These are phyloP conservation scores for Aspidiotus destructor DNA, from an alignment of 2,888 invertebrate genomes.

Conservation along the genomic window DNA sequence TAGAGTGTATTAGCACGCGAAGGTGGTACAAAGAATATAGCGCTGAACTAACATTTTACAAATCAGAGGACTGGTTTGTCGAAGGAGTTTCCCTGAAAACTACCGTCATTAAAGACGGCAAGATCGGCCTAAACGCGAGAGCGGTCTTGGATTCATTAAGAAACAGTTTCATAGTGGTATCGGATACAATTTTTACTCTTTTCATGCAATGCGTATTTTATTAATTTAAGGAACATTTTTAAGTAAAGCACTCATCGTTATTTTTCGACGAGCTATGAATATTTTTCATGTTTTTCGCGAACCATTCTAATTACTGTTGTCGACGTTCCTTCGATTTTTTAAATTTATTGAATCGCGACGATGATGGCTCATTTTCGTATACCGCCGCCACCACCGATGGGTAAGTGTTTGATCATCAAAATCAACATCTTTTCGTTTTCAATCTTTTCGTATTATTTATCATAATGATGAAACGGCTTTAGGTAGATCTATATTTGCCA, in stretches of 20 bases:
- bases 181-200: slow-evolving; percentile 15
- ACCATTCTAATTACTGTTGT: background rate
- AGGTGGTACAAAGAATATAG: background rate
- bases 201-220: background rate
- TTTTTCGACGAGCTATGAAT: background rate
- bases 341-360: background rate
- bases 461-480: too few relatives aligned
- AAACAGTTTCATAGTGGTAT: slow-evolving; percentile 24
- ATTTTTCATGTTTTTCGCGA: background rate
- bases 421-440: background rate
- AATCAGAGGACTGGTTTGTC: slow-evolving; percentile 5
- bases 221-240: background rate
- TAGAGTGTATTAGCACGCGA: background rate
- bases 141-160: slow-evolving; percentile 5
- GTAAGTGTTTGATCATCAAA: slow-evolving; percentile 16
- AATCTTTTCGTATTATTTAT: too few relatives aligned
- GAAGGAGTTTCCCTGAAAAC: slow-evolving; percentile 6
- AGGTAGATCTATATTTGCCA: too few relatives aligned
- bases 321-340: background rate
- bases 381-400: slow-evolving; percentile 27
- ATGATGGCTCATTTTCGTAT: slow-evolving; percentile 32
- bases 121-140: slow-evolving; percentile 6
- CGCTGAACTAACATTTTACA: slow-evolving; percentile 5
- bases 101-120: background rate
- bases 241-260: background rate